Evolutionary conservation across 2,113 vertebrate species (phyloP).

Genomic region (Anhinga rufa): DNA sequence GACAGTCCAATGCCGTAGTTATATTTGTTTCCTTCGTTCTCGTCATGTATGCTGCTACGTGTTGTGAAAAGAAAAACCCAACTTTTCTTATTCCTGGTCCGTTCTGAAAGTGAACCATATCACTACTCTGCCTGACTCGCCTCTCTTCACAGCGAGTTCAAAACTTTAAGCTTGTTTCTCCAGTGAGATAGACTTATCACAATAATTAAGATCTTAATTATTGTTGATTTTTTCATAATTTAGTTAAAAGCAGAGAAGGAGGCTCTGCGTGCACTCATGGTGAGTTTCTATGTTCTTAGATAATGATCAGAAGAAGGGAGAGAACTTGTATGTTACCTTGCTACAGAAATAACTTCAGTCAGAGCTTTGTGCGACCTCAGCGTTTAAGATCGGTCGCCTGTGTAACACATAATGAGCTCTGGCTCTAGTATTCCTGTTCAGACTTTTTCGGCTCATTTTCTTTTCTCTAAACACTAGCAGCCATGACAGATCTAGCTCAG

Average conservation of each 20-base stretch:
- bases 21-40: not conserved
- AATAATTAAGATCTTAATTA: not conserved
- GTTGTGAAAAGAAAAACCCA: rapidly evolving
- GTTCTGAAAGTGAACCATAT: not conserved
- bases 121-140: rapidly evolving
- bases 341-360: not conserved
- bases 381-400: not conserved
- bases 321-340: not conserved
- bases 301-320: not conserved
- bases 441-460: not conserved
- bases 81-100: not conserved
- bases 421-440: not conserved
- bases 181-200: not conserved
- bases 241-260: not conserved
- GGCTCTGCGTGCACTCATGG: rapidly evolving
- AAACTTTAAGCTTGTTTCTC: not conserved
- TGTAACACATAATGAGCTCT: not conserved
- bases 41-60: not conserved
- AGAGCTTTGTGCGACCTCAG: not conserved
- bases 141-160: not conserved
- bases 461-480: not conserved
- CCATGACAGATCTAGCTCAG: not conserved
- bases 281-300: not conserved
- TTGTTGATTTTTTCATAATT: no score
- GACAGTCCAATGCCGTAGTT: not conserved